A percentile compares a stretch with the other conserved stretches of the same genome.
Evolutionary conservation across 37 sponge, comb jelly and placozoan genomes (phyloP).

Genomic region (Theonella swinhoei): DNA sequence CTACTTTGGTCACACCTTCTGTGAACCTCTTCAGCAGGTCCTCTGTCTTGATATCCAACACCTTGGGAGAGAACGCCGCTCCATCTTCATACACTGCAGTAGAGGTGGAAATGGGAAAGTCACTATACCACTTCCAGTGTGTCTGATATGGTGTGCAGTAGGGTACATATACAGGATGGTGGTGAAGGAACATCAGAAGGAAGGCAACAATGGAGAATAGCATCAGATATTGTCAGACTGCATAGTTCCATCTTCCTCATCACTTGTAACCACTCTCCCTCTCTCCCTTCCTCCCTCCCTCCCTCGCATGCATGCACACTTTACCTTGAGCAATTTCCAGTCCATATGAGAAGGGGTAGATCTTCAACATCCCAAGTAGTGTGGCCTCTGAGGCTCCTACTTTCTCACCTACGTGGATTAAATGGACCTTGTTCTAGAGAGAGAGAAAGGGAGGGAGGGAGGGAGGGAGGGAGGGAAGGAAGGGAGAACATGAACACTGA

Average conservation of each 20-base stretch:
- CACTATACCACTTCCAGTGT: too few relatives aligned
- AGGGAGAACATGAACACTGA: background rate
- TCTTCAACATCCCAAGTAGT: constrained; percentile 98
- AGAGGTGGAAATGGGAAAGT: background rate
- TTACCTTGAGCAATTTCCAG: constrained; percentile 75
- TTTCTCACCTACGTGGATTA: constrained; percentile 85
- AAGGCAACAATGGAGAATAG: background rate
- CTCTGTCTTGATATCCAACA: constrained; percentile 90
- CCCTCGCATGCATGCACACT: background rate
- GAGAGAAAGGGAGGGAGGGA: background rate
- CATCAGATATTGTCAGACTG: background rate
- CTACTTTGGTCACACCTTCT: constrained; percentile 84
- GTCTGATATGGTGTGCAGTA: too few relatives aligned
- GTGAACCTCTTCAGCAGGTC: constrained; percentile 78
- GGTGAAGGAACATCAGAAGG: too few relatives aligned
- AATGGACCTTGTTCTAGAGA: constrained; percentile 82
- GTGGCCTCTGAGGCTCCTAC: constrained; percentile 97
- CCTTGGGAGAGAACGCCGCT: constrained; percentile 77
- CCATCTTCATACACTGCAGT: constrained; percentile 89
- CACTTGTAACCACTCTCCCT: too few relatives aligned
- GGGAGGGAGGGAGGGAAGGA: background rate
- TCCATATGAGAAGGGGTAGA: constrained; percentile 95
- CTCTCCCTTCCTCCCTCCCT: too few relatives aligned
- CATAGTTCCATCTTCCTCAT: background rate
- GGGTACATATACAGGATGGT: too few relatives aligned